These are phyloP conservation scores for Drosophila baimaii DNA, from an alignment of 1,140 invertebrate species.

Conservation along the genomic window DNA sequence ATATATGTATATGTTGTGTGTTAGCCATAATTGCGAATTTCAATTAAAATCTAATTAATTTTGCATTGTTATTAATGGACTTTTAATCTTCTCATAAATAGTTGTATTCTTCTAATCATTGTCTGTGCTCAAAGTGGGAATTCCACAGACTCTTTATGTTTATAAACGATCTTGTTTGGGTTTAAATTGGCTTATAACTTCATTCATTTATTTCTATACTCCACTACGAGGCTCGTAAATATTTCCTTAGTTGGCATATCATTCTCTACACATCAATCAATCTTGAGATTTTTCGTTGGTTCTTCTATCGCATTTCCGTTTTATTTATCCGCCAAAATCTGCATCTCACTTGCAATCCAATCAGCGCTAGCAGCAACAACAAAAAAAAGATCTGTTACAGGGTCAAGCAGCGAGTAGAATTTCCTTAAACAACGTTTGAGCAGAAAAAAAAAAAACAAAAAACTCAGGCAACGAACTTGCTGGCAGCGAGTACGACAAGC, in stretches of 20 bases:
- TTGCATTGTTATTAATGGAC: conserved; percentile 57
- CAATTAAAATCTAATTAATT: conserved; percentile 63
- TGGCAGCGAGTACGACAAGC: conserved; percentile 8
- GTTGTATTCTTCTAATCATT: conserved; percentile 16
- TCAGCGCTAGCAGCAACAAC: conserved; percentile 32
- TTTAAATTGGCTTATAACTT: not conserved
- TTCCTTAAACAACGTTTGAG: conserved; percentile 60
- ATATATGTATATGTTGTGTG: conserved; percentile 31
- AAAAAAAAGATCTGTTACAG: conserved; percentile 71
- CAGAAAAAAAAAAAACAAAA: conserved; percentile 76
- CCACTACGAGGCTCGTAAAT: conserved; percentile 1
- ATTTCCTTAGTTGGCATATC: conserved; percentile 16
- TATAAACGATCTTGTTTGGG: not conserved
- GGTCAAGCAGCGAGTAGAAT: conserved; percentile 69
- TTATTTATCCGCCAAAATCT: conserved; percentile 40
- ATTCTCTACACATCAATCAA: conserved; percentile 42
- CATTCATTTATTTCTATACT: conserved; percentile 4
- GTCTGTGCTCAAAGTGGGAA: conserved; percentile 20
- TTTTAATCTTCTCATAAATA: conserved; percentile 60
- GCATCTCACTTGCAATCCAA: conserved; percentile 58
- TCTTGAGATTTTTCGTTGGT: conserved; percentile 8
- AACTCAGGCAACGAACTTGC: conserved; percentile 78
- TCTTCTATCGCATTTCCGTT: conserved; percentile 33
- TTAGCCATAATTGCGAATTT: conserved; percentile 61
- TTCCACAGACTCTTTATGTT: conserved; percentile 21